Evolutionary conservation across 2,113 vertebrate genomes (phyloP).

Genomic region (Thymallus thymallus): DNA sequence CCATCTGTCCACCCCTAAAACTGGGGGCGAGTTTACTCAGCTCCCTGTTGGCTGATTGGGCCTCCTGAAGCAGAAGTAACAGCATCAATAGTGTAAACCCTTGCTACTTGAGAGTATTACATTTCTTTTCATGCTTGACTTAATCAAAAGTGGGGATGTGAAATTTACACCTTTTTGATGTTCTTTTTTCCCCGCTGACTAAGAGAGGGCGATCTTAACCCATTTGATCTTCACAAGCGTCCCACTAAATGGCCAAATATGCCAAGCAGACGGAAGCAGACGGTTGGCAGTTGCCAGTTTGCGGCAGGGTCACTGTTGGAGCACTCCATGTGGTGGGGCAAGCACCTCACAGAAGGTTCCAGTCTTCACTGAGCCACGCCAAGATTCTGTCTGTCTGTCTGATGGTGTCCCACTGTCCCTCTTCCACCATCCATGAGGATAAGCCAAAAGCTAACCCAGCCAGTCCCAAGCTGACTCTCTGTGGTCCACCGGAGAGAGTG

Average conservation of each 20-base stretch:
- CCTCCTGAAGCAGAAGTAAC: constrained; percentile 99
- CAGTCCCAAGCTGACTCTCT: constrained; percentile 64
- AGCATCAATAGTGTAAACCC: constrained; percentile 99
- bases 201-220: constrained; percentile 97
- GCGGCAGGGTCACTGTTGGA: constrained; percentile 87
- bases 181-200: constrained; percentile 95
- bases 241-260: constrained; percentile 98
- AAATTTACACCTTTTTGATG: constrained; percentile 99
- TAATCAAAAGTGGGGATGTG: constrained; percentile 99
- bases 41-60: constrained; percentile 95
- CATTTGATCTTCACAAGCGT: constrained; percentile 97
- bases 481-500: constrained; percentile 57
- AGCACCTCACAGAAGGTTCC: constrained; percentile 76
- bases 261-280: constrained; percentile 96
- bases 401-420: constrained; percentile 57
- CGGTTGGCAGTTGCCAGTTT: constrained; percentile 92
- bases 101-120: constrained; percentile 99
- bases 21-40: constrained; percentile 91
- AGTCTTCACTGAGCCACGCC: constrained; percentile 66
- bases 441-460: constrained; percentile 65
- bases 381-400: constrained; percentile 76
- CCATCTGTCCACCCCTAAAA: constrained; percentile 99
- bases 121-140: constrained; percentile 99
- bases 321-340: constrained; percentile 79
- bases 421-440: constrained; percentile 51